Evolutionary conservation across 2,797 vertebrate genomes (phyloP), one percentile per base, ranked within the genome.

Genomic region (Oreortyx pictus): DNA sequence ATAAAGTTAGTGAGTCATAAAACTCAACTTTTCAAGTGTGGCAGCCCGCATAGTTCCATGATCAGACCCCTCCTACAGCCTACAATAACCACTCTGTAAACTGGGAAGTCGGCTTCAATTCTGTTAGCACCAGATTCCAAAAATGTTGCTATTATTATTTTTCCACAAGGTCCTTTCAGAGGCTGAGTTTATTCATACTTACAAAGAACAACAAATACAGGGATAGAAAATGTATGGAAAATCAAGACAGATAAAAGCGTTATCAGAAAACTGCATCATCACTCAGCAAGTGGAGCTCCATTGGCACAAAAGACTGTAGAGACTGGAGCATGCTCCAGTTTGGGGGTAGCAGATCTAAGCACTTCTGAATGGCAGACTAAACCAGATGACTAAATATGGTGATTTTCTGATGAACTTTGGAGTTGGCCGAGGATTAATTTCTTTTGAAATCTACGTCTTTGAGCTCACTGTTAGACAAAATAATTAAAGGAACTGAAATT

Each of bases 371-470:
- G 92, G 37, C 67, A 86, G 52, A 44, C 82, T 73, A 90, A 78
- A 46, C 73, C 89, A 83, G 80, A 95, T 96, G 90, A 88, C 96
- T 96, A 96, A 96, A 95, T 96, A 96, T 94, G 92, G 92, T 79
- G 67, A 59, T 50, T 91, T 92, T 94, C 82, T 94, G 66, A 92
- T 88, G 67, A 95, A 94, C 80, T 78, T 91, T 37, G 37, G 82
- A 96, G 80, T 92, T 96, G 93, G 92, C 89, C 84, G 64, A 77
- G 77, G 39, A 89, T 0, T 81, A 89, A 94, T 93, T 94, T 71
- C 64, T 88, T 96, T 88, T 92, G 92, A 95, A 77, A 94, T 64
- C 71, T 76, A 89, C 71, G 70, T 37, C 82, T 96, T 96, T 95
- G 92, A 96, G 94, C 92, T 94, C 85, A 46, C 76, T 81, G 76